Base-by-base conservation (phyloP, 2,113 vertebrate genomes). In the Delphinapterus leucas region DNA sequence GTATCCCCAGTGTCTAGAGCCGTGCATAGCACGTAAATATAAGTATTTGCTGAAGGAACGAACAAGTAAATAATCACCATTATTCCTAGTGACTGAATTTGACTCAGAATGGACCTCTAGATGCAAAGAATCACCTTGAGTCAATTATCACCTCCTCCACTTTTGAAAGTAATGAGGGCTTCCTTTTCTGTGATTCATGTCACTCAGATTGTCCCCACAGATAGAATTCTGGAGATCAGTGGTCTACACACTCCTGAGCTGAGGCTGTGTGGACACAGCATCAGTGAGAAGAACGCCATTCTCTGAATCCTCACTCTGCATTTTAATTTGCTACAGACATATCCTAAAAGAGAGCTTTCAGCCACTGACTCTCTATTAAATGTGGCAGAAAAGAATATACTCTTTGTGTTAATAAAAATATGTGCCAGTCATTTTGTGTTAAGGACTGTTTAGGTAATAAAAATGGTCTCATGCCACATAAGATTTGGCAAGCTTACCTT, bases 351-450 rank as follows among this genome's bases (percentile, higher is more conserved):
- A 96, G 96, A 96, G 83, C 96, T 97, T 97, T 98, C 97, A 98
- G 97, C 67, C 77, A 58, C 92, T 65, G 92, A 96, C 93, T 97
- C 93, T 96, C 97, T 97, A 98, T 98, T 97, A 98, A 98, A 97
- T 96, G 96, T 97, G 96, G 97, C 97, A 98, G 98, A 98, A 77
- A 98, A 98, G 98, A 98, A 98, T 98, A 98, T 97, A 98, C 95
- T 97, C 97, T 98, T 98, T 98, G 98, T 98, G 97, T 98, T 98
- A 98, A 98, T 98, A 98, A 98, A 98, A 98, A 97, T 97, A 98
- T 97, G 96, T 98, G 97, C 97, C 97, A 97, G 97, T 98, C 97
- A 98, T 98, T 97, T 98, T 97, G 97, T 98, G 97, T 98, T 98
- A 98, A 98, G 97, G 96, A 93, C 97, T 98, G 97, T 98, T 98